phyloP scores from a whole-genome alignment of 2,888 invertebrate species.

The Timema podura region DNA sequence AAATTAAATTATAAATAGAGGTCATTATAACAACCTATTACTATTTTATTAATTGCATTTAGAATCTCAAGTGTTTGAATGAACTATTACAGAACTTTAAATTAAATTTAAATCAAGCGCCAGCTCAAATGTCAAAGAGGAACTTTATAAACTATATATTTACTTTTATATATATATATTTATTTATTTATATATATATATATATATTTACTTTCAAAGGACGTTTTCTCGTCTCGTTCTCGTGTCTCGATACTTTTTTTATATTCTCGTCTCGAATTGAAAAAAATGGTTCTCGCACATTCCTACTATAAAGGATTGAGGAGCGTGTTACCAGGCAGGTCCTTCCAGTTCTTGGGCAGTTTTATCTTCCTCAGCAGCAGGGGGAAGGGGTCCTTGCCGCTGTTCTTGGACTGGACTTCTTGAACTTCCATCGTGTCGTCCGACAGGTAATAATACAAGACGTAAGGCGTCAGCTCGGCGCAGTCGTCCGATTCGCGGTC shows the following conservation, averaged over 20 bases:
- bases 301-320: background rate
- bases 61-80: no score
- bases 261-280: no score
- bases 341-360: slow-evolving; percentile 69
- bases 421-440: slow-evolving; percentile 78
- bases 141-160: background rate
- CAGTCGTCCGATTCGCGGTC: slow-evolving; percentile 44
- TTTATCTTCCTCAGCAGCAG: slow-evolving; percentile 69
- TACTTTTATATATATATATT: background rate
- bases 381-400: slow-evolving; percentile 73
- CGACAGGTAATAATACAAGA: slow-evolving; percentile 71
- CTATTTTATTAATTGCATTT: no score
- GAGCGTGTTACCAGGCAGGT: slow-evolving; percentile 48
- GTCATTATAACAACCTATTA: no score
- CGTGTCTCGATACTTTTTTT: no score
- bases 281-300: no score
- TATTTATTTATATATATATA: background rate
- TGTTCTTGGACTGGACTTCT: slow-evolving; percentile 66
- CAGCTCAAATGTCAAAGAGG: no score
- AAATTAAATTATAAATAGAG: no score
- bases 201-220: background rate
- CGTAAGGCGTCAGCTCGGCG: slow-evolving; percentile 52
- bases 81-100: no score
- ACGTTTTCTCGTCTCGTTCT: no score
- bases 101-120: no score